Evolutionary conservation across 1,140 invertebrate species (phyloP).

Genomic region (Drosophila obscura): DNA sequence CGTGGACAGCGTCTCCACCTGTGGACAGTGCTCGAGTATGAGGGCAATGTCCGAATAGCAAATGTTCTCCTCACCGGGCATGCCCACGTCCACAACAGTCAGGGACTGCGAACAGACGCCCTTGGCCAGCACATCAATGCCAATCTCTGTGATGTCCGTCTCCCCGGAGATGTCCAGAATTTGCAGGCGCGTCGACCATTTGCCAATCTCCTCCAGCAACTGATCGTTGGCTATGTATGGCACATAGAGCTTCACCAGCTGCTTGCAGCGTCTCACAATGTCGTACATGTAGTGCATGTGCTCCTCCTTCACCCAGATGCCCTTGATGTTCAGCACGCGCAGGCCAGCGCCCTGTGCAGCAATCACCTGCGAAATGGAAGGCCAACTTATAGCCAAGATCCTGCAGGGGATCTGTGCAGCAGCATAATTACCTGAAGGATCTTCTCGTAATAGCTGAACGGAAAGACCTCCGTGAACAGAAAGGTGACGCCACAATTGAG

Average conservation of each 20-base stretch:
- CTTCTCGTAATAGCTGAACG: slow-evolving; percentile 87
- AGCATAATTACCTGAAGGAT: slow-evolving; percentile 86
- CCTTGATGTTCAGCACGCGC: slow-evolving; percentile 87
- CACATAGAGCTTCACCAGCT: slow-evolving; percentile 86
- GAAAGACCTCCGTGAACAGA: slow-evolving; percentile 87
- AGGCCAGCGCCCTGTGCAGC: slow-evolving; percentile 86
- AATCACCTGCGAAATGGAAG: slow-evolving; percentile 84
- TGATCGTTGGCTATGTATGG: slow-evolving; percentile 89
- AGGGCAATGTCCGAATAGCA: slow-evolving; percentile 87
- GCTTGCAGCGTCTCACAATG: slow-evolving; percentile 85
- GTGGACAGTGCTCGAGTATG: slow-evolving; percentile 86
- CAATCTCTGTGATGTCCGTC: slow-evolving; percentile 87
- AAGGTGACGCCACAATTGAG: slow-evolving; percentile 87
- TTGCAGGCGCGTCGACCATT: slow-evolving; percentile 85
- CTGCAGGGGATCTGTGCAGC: too few species aligned
- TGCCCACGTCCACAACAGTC: slow-evolving; percentile 87
- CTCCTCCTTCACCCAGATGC: slow-evolving; percentile 88
- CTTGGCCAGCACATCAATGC: slow-evolving; percentile 85
- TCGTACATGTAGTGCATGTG: slow-evolving; percentile 86
- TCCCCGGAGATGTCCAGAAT: slow-evolving; percentile 88
- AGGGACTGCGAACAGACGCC: slow-evolving; percentile 84
- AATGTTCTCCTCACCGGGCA: slow-evolving; percentile 87
- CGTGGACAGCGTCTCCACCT: slow-evolving; percentile 86
- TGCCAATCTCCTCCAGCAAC: slow-evolving; percentile 86
- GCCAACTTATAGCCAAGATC: background rate